A percentile compares a stretch with the other conserved stretches of the same genome.
Evolutionary conservation across 2,113 vertebrate species (phyloP).

Genomic region (Anguilla japonica): DNA sequence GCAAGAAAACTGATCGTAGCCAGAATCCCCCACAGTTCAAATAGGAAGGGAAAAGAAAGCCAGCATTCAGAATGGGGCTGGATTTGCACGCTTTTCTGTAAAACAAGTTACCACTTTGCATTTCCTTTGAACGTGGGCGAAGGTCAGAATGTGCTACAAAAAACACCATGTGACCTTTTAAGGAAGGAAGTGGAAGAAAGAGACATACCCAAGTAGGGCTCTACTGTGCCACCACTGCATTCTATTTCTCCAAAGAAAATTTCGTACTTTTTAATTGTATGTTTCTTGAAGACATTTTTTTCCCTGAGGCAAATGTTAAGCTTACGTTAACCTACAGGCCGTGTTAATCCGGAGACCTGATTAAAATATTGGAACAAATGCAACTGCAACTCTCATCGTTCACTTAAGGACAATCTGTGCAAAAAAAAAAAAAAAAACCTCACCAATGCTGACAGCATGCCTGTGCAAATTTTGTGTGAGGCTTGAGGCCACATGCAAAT

Average conservation of each 20-base stretch:
- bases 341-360: too few species aligned
- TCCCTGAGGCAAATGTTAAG: background rate
- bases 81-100: background rate
- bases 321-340: background rate
- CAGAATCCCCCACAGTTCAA: background rate
- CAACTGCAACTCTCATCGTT: background rate
- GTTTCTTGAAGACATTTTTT: too few species aligned
- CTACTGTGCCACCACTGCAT: background rate
- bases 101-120: background rate
- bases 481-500: background rate
- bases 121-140: background rate
- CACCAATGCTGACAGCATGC: background rate
- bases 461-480: background rate
- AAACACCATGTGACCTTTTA: background rate
- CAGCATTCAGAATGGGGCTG: background rate
- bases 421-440: too few species aligned
- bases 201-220: background rate
- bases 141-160: background rate
- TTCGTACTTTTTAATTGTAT: too few species aligned
- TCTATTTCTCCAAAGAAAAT: background rate
- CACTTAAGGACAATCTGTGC: background rate
- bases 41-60: background rate
- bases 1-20: background rate
- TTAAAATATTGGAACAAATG: background rate
- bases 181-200: constrained; percentile 7